These are phyloP conservation scores for Cryptotermes secundus DNA, from an alignment of 1,140 invertebrate genomes.

Conservation along the genomic window DNA sequence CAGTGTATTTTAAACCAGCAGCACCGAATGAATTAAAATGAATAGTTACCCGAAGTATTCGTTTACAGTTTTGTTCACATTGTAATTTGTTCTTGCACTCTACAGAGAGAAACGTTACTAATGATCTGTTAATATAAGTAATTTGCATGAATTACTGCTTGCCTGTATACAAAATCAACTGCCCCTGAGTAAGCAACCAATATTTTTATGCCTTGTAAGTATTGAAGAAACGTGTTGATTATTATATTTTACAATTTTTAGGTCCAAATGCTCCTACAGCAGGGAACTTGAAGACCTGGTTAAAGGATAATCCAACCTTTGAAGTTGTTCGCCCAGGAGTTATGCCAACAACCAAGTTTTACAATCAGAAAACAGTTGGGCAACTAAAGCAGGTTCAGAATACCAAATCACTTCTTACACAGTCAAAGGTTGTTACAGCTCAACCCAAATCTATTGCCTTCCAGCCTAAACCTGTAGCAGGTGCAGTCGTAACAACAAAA, in stretches of 20 bases:
- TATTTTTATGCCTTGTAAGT: no score
- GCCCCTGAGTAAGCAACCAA: no score
- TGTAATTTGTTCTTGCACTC: no score
- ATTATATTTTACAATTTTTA: conserved; percentile 38
- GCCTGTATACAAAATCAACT: no score
- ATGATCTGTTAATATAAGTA: no score
- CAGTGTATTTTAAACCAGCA: no score
- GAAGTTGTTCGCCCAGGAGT: conserved; percentile 66
- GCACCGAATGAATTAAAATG: no score
- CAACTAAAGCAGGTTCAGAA: conserved; percentile 12
- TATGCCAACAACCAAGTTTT: conserved; percentile 25
- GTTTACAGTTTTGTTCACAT: no score
- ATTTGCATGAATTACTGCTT: no score
- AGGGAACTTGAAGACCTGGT: conserved; percentile 75
- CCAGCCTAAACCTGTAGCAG: background rate
- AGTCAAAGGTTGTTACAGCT: background rate
- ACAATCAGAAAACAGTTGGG: conserved; percentile 44
- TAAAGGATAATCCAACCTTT: conserved; percentile 82
- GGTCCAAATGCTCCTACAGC: conserved; percentile 76
- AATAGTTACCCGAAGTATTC: no score
- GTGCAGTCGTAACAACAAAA: background rate
- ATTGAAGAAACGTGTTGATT: no score
- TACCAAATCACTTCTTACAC: background rate
- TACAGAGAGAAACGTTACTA: no score
- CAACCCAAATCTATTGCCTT: background rate